Evolutionary conservation across 2,888 invertebrate species (phyloP), one percentile per base, ranked within the genome.

Genomic region (Geophilus truncorum): DNA sequence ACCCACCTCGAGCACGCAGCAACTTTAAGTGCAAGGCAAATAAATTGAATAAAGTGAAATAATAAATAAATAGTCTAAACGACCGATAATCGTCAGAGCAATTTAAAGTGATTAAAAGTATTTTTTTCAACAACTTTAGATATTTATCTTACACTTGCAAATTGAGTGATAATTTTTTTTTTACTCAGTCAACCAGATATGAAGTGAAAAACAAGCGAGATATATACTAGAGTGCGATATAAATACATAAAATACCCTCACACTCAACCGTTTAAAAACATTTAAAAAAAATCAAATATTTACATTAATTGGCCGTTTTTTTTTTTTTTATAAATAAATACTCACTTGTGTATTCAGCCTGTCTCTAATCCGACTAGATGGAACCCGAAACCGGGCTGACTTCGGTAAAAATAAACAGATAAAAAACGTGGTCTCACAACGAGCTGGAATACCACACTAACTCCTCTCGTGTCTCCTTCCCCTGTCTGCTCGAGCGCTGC

Each of bases 141-240:
- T 70, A 28, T 70, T 70, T 70, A 70, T 70, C 70, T 28, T 28
- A n/a, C 28, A 28, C 28, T 70, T 70, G 25, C 70, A 70, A 70
- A 70, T 70, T 23, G n/a, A 70, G 70, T n/a, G 70, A 70, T 70
- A 70, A 70, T 70, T 70, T 70, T 70, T 70, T 70, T 70, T 70
- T 70, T 70, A 70, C 70, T 70, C 70, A n/a, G 1, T 70, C 28
- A 28, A 70, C 70, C 70, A 70, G 70, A 70, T 70, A 70, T 28
- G 70, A n/a, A 70, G 70, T 51, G 70, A 70, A 70, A 70, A 70
- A 70, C 70, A 70, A 70, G 70, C 28, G 18, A 70, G 70, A 70
- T 28, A 70, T 70, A 70, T 15, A 18, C 2, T 18, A n/a, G 40
- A 40, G 32, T 32, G 32, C n/a, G 32, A 32, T 32, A 9, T 32